These are phyloP conservation scores for Barypeithes pellucidus DNA, from an alignment of 2,888 invertebrate genomes.

Conservation along the genomic window DNA sequence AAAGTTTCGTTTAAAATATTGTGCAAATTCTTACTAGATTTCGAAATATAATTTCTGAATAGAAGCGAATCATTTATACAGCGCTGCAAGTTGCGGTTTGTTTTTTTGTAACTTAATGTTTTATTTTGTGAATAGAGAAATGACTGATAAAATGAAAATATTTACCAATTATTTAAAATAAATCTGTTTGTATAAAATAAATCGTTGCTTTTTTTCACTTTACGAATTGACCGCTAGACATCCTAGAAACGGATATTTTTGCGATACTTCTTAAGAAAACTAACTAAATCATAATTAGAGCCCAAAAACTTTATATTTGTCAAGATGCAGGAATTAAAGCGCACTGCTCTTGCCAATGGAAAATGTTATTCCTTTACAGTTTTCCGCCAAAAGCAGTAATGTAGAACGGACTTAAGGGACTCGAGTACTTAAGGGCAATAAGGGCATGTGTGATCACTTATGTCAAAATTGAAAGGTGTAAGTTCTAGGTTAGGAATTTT, in stretches of 20 bases:
- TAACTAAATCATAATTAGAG: no score
- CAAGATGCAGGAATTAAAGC: neutral
- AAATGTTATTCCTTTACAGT: neutral
- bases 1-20: no score
- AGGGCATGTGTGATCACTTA: no score
- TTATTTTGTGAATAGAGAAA: conserved; percentile 3
- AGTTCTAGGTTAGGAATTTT: neutral
- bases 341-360: neutral
- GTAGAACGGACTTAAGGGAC: neutral
- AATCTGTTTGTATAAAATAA: conserved; percentile 1
- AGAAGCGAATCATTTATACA: no score
- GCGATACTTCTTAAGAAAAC: no score
- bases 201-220: neutral
- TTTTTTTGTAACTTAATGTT: neutral
- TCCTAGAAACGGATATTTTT: no score
- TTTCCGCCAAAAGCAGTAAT: neutral
- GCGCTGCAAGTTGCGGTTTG: neutral
- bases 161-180: conserved; percentile 11
- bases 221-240: neutral
- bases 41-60: no score
- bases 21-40: no score
- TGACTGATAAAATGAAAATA: conserved; percentile 13
- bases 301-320: no score
- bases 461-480: conserved; percentile 15
- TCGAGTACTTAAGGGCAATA: no score